phyloP scores from a whole-genome alignment of 2,888 invertebrate species.

The Osedax frankpressi region DNA sequence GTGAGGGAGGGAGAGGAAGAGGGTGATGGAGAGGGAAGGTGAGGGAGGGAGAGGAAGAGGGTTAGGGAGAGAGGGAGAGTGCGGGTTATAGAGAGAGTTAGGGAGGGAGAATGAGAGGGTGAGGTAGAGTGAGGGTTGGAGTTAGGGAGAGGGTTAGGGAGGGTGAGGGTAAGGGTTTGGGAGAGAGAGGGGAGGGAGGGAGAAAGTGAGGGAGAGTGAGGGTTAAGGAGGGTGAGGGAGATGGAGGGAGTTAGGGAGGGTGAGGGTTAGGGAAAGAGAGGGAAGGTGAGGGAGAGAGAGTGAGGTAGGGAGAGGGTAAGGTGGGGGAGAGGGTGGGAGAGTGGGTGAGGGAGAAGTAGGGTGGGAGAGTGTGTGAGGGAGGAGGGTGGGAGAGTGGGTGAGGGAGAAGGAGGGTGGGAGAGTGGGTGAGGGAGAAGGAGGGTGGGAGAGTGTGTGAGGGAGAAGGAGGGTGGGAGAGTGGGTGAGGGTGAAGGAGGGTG shows the following conservation, averaged over 20 bases:
- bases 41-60: not conserved
- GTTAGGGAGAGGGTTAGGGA: too few relatives aligned
- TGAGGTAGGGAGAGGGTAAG: not conserved
- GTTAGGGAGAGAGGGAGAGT: not conserved
- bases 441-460: constrained; percentile 46
- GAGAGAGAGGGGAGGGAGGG: not conserved
- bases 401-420: not conserved
- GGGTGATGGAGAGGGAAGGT: not conserved
- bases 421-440: not conserved
- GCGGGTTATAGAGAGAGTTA: not conserved
- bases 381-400: not conserved
- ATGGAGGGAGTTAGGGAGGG: too few relatives aligned
- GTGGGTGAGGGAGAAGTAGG: too few relatives aligned
- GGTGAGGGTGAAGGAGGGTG: not conserved
- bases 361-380: too few relatives aligned
- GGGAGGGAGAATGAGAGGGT: too few relatives aligned
- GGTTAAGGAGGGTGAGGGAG: constrained; percentile 34
- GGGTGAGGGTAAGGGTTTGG: not conserved
- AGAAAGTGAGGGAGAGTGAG: not conserved
- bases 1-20: too few relatives aligned
- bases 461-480: too few relatives aligned
- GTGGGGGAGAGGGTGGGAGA: too few relatives aligned
- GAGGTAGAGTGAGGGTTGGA: too few relatives aligned
- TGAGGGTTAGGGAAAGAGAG: not conserved
- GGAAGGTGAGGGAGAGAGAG: not conserved